Conservation (phyloP, 1,140 invertebrate species). For the Ceratina japonica region DNA sequence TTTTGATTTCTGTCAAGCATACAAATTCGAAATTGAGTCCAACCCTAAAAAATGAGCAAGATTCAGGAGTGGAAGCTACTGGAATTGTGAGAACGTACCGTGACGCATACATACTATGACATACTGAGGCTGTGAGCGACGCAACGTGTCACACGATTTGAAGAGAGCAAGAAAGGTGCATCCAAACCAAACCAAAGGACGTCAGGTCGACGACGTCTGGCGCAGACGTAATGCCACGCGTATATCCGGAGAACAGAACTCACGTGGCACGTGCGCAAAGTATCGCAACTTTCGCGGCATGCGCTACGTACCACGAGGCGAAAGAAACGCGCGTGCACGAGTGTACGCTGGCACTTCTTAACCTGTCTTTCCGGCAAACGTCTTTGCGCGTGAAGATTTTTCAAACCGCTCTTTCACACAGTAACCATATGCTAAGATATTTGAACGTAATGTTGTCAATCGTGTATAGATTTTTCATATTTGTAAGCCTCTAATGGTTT, state of each 20-base stretch:
- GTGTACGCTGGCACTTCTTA: background rate
- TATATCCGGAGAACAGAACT: constrained; percentile 73
- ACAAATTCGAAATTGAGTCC: too few species aligned
- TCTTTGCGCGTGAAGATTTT: too few species aligned
- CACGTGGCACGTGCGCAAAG: constrained; percentile 48
- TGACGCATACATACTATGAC: too few species aligned
- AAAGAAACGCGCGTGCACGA: constrained; percentile 16
- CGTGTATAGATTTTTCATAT: too few species aligned
- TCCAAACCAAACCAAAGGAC: constrained; percentile 8
- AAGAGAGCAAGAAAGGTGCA: constrained; percentile 30
- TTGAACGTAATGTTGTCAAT: too few species aligned
- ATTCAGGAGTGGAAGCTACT: too few species aligned
- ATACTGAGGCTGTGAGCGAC: constrained; percentile 1
- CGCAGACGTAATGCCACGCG: constrained; percentile 73
- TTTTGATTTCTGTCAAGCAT: too few species aligned
- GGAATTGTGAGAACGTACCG: background rate
- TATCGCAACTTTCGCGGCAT: constrained; percentile 44
- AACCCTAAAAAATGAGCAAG: too few species aligned
- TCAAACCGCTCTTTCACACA: too few species aligned
- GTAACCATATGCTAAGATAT: too few species aligned
- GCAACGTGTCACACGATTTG: constrained; percentile 19
- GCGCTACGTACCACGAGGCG: constrained; percentile 8
- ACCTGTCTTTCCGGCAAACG: background rate
- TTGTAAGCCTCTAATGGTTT: too few species aligned
- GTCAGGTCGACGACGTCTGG: constrained; percentile 61